Percentiles rank a stretch among this genome's conserved stretches.
These are phyloP conservation scores for Villa cingulata DNA, from an alignment of 2,888 invertebrate genomes.

Conservation along the genomic window DNA sequence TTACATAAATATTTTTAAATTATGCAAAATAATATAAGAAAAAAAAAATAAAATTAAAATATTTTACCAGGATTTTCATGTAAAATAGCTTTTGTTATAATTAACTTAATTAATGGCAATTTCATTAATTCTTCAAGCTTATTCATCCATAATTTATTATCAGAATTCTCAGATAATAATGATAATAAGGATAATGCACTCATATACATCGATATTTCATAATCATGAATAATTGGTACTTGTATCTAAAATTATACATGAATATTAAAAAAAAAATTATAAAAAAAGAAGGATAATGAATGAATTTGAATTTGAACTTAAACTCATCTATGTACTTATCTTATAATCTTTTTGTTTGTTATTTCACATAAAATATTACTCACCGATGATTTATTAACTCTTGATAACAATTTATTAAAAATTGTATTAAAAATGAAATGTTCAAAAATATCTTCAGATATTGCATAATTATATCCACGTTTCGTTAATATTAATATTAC, in stretches of 20 bases:
- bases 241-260: not conserved
- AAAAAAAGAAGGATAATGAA: too few species aligned
- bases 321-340: too few species aligned
- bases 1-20: too few species aligned
- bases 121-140: slow-evolving; percentile 3
- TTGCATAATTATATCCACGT: not conserved
- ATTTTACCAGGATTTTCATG: slow-evolving; percentile 7
- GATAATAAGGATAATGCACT: slow-evolving; percentile 1
- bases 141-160: not conserved
- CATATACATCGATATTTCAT: slow-evolving; percentile 6
- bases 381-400: not conserved
- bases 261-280: too few species aligned
- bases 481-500: slow-evolving; percentile 1
- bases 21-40: too few species aligned
- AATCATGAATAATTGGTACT: not conserved
- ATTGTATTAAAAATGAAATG: not conserved
- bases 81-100: slow-evolving; percentile 7
- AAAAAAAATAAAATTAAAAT: not conserved
- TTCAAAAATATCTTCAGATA: not conserved
- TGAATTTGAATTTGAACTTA: too few species aligned
- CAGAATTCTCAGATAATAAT: not conserved
- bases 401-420: not conserved
- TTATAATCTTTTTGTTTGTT: too few species aligned
- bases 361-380: too few species aligned
- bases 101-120: slow-evolving; percentile 6